phyloP scores from a whole-genome alignment of 2,113 vertebrate species.

The Aegypius monachus region DNA sequence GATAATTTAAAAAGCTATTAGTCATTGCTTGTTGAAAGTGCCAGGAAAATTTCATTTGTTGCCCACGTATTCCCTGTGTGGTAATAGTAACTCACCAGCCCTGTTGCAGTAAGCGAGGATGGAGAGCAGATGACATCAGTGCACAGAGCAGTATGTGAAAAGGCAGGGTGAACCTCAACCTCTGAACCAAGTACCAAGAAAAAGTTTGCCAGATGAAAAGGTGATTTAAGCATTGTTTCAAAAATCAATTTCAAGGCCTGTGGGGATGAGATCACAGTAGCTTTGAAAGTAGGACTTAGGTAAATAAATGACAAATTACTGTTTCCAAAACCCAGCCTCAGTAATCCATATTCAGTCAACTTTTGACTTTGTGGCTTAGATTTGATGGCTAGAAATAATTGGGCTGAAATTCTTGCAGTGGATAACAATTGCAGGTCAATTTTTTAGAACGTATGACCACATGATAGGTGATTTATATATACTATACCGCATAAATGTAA shows the following conservation, averaged over 20 bases:
- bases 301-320: not conserved
- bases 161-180: not conserved
- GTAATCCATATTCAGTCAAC: not conserved
- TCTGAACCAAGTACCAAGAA: not conserved
- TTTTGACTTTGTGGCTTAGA: not conserved
- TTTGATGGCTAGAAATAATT: not conserved
- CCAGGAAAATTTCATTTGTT: not conserved
- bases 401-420: not conserved
- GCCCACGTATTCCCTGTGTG: not conserved
- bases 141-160: not conserved
- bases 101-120: fast-evolving
- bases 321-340: not conserved
- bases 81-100: not conserved
- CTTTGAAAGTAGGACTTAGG: not conserved
- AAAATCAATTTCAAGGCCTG: not conserved
- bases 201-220: not conserved
- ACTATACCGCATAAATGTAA: not conserved
- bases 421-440: not conserved
- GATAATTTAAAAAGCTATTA: not conserved
- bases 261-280: not conserved
- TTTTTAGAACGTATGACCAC: not conserved
- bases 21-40: not conserved
- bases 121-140: not conserved
- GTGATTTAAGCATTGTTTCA: not conserved
- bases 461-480: not conserved